Base-by-base conservation (phyloP, 1,140 invertebrate genomes). In the Phocides pigmalion region DNA sequence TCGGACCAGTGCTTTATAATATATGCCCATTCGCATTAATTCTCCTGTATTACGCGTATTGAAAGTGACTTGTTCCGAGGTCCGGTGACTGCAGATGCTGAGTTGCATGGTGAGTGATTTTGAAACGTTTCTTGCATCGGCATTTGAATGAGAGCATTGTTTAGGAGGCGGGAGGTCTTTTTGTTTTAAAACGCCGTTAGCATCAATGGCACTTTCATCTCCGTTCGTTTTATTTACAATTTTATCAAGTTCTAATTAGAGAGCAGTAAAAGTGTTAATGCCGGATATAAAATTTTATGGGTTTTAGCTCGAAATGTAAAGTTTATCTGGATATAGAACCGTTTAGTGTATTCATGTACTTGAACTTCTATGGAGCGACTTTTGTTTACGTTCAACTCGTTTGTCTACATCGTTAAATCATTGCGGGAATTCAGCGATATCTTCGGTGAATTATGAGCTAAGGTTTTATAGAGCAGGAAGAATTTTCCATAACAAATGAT, bases 211-310 rank as follows among this genome's bases (percentile, higher is more conserved):
- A 80, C 81, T 85, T 81, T 84, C 75, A 83, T 87, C 72, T 75
- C 65, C n/a, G 64, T 58, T 70, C 66, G 70, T 76, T 76, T 79
- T 77, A 82, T 85, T 79, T 83, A 80, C 73, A 72, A 72, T 59
- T 81, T 84, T 84, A 82, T 88, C 74, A 78, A 79, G 71, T 81
- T 81, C 75, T 88, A 88, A 89, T 89, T 87, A 85, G 84, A 72
- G 76, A 75, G 76, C 69, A 63, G 63, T 82, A 77, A 84, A 83
- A 64, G 65, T 67, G 72, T 79, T 83, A 76, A 79, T 70, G 69
- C 19, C 65, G 64, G 78, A 44, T 65, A 68, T 82, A 84, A 84
- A 79, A 47, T 72, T 87, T 85, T 81, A 87, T 68, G 81, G 62
- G 71, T 82, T 80, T 85, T 74, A 70, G 71, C 74, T 81, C 61